Base-by-base conservation (phyloP, 2,113 vertebrate genomes). In the sheep (Ovis aries) region DNA sequence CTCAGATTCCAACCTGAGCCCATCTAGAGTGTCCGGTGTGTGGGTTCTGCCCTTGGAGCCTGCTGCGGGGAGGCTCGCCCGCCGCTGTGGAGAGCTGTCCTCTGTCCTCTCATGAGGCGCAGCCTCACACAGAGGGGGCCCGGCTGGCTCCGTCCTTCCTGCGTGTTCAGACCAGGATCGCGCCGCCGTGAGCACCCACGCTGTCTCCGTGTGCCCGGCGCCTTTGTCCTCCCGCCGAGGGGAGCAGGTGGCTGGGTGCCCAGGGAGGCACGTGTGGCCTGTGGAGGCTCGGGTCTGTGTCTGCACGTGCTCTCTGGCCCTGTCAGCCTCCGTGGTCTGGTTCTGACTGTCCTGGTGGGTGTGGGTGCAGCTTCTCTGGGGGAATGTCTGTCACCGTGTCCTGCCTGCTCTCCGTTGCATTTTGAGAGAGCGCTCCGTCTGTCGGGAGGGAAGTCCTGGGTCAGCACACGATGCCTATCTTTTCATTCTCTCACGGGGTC, bases 101-200 rank as follows among this genome's bases (percentile, higher is more conserved):
- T 36, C 17, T 23, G n/a, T 71, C n/a, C 64, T 36, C 9, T 71
- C 17, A 1, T 21, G n/a, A 71, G 64, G 64, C 2, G n/a, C 64
- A 21, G n/a, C 64, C n/a, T 11, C 17, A 0, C 33, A 21, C n/a
- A 36, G n/a, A 21, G 9, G 19, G 36, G 36, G n/a, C n/a, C 19
- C 0, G 10, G 67, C n/a, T 1, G n/a, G 19, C 67, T 40, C 19
- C 3, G 1, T 36, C 19, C n/a, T 13, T 10, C 43, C 77, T 9
- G 1, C 15, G 1, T 31, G 27, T 17, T 48, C 45, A 80, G 77
- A 19, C 5, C 77, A 50, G 29, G 29, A 19, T 19, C 0, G 2
- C 45, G 0, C 53, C 1, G 21, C 74, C 0, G 5, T 17, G 7
- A 25, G 45, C 12, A 0, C 48, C n/a, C 50, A 8, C 33, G 0